These are phyloP conservation scores for Periphyllus acericola DNA, from an alignment of 2,888 invertebrate genomes.

Conservation along the genomic window DNA sequence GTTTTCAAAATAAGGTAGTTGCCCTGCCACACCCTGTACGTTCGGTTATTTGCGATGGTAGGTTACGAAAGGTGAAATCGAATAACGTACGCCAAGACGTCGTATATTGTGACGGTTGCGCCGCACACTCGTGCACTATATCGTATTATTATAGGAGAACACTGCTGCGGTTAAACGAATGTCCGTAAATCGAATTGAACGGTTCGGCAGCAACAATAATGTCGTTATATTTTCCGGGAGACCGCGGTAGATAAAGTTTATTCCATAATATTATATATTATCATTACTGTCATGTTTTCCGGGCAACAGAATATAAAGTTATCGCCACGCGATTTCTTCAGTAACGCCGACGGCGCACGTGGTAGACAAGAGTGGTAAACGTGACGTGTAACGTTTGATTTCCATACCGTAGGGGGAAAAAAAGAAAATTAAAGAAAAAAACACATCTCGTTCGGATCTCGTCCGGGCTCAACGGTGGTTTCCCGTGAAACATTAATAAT, in stretches of 20 bases:
- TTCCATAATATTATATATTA: not conserved
- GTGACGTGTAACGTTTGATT: not conserved
- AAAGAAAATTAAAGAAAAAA: too few species aligned
- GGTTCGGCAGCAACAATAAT: not conserved
- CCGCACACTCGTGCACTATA: not conserved
- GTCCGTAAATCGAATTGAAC: not conserved
- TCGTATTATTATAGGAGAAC: too few species aligned
- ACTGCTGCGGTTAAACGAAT: not conserved
- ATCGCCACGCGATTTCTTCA: not conserved
- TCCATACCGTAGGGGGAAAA: not conserved
- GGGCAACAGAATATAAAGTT: not conserved
- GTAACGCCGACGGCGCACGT: not conserved
- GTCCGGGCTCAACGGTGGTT: not conserved
- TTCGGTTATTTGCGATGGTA: too few species aligned
- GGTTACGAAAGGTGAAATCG: not conserved
- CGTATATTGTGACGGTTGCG: not conserved
- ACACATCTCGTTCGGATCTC: not conserved
- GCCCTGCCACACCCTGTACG: too few species aligned
- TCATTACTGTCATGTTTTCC: not conserved
- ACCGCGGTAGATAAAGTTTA: not conserved
- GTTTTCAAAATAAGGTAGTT: too few species aligned
- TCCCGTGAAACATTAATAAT: not conserved
- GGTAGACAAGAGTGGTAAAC: not conserved
- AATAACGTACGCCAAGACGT: not conserved
- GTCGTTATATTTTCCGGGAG: not conserved